phyloP scores from a whole-genome alignment of 2,888 invertebrate genomes.

The Poecilus cupreus region DNA sequence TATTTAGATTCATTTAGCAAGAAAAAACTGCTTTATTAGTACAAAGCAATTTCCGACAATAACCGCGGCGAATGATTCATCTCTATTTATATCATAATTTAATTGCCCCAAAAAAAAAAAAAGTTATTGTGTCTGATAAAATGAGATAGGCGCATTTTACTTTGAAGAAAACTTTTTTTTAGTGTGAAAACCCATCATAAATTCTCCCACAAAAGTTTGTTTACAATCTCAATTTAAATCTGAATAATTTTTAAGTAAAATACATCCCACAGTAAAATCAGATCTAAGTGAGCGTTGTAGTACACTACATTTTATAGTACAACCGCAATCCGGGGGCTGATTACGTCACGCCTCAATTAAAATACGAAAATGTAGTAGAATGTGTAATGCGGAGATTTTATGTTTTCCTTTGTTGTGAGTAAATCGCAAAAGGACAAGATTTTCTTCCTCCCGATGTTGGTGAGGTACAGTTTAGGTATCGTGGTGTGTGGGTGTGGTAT shows the following conservation, averaged over 20 bases:
- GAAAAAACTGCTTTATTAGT: neutral
- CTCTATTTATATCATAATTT: conserved; percentile 2
- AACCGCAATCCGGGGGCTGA: too few species aligned
- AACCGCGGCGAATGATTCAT: neutral
- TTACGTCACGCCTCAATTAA: conserved; percentile 27
- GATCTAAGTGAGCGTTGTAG: neutral
- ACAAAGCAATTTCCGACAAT: conserved; percentile 11
- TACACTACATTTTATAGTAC: neutral
- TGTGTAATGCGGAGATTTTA: neutral
- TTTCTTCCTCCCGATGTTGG: conserved; percentile 11
- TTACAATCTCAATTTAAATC: neutral
- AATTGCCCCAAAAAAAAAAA: conserved; percentile 17
- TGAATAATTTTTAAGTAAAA: conserved; percentile 13
- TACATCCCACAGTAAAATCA: conserved; percentile 12
- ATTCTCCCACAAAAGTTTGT: neutral
- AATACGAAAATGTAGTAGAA: conserved; percentile 27
- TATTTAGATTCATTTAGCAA: conserved; percentile 6
- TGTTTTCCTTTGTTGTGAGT: neutral
- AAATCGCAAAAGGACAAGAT: neutral
- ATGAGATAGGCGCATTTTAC: conserved; percentile 1
- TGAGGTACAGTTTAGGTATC: conserved; percentile 34
- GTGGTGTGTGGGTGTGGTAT: conserved; percentile 33
- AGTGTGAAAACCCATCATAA: too few species aligned
- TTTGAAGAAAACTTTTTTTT: too few species aligned
- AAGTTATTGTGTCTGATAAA: neutral